Percentiles rank a stretch among this genome's conserved stretches.
These are phyloP conservation scores for Thamnophis elegans DNA, from an alignment of 2,797 vertebrate genomes.

Conservation along the genomic window DNA sequence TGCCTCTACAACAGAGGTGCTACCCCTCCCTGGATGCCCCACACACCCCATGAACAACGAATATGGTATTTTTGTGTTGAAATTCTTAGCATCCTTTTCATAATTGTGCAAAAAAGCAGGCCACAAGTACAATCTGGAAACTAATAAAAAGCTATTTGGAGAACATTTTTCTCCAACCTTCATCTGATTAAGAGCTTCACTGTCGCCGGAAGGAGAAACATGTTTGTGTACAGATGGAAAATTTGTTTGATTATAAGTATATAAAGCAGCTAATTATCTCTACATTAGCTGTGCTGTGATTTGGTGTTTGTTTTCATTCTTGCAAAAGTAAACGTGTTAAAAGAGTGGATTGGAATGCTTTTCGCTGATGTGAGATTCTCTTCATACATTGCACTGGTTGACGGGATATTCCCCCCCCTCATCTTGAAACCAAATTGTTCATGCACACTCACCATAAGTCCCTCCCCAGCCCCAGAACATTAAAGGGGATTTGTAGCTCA, in stretches of 20 bases:
- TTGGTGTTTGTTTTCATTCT: conserved; percentile 25
- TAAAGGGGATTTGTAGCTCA: too few relatives aligned
- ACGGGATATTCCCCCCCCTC: conserved; percentile 13
- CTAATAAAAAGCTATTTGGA: not conserved
- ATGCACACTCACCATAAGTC: conserved; percentile 24
- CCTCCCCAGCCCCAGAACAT: not conserved
- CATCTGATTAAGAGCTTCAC: not conserved
- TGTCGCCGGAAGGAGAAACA: not conserved
- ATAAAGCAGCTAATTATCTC: conserved; percentile 29
- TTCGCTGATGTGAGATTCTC: not conserved
- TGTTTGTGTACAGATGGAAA: conserved; percentile 5
- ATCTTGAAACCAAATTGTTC: conserved; percentile 19
- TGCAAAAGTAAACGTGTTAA: conserved; percentile 46
- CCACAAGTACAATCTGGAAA: not conserved
- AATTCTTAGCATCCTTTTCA: not conserved
- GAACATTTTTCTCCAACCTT: not conserved
- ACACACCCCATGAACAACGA: too few relatives aligned
- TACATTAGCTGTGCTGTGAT: conserved; percentile 8
- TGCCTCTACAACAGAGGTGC: too few relatives aligned
- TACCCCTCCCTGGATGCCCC: too few relatives aligned
- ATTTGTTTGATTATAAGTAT: conserved; percentile 17
- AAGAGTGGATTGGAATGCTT: conserved; percentile 22
- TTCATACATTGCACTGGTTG: conserved; percentile 21
- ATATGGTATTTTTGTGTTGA: not conserved
- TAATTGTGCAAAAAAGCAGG: too few relatives aligned